Base-by-base conservation (phyloP, 2,113 vertebrate genomes). In the Scatophagus argus region DNA sequence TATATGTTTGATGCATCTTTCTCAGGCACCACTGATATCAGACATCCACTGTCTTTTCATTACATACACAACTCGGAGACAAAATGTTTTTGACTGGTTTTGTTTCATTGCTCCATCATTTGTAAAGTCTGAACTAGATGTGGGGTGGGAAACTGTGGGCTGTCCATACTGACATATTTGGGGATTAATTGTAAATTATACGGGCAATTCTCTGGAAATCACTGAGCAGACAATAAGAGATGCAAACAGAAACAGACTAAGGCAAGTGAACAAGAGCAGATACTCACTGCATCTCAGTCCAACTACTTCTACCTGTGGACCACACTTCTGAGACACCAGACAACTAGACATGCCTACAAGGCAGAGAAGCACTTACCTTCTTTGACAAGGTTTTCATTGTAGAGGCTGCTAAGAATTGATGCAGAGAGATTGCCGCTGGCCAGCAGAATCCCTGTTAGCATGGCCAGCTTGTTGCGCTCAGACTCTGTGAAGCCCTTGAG, bases 401-500 rank as follows among this genome's bases (percentile, higher is more conserved):
- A 99, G 55, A 99, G 96, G 93, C 97, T 99, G 95, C 92, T 97
- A 61, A 99, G 96, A 91, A 99, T 97, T 23, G 97, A 96, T 9
- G 97, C 97, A 7, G 97, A 98, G 59, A 99, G 93, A 43, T 95
- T 97, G 74, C 97, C 96, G 0, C 97, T 98, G 92, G 96, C 97
- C 91, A 99, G 94, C 91, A 99, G 96, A 89, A 99, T 98, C 60
- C 97, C 97, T 21, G 98, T 97, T 77, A 99, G 88, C 98, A 99
- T 98, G 91, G 97, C 97, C 95, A 99, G 88, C 91, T 99, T 99
- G 95, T 99, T 99, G 78, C 97, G 94, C 93, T 99, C 97, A 0
- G 97, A 99, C 94, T 99, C 97, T 0, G 97, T 96, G 94, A 99
- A 99, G 81, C 97, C 97, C 88, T 99, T 99, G 88, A 99, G 94